Base-by-base conservation (phyloP, 2,888 invertebrate species). In the Hypselothyrea guttata region DNA sequence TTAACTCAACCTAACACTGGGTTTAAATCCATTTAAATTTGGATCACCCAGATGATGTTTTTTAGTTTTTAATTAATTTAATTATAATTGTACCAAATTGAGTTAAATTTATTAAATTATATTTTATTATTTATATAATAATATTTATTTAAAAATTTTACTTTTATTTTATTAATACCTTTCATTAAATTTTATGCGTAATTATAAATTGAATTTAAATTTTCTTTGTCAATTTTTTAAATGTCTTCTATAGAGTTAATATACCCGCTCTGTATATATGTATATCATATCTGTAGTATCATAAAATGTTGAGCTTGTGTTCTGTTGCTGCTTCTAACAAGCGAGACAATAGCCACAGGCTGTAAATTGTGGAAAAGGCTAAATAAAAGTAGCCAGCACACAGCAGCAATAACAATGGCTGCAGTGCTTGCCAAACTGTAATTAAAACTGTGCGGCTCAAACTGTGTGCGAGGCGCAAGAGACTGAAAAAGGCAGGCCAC, bases 341-440 rank as follows among this genome's bases (percentile, higher is more conserved):
- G 81, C 73, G 59, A 81, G 84, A 81, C 79, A 81, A 81, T 81
- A 54, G 77, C 84, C 77, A 66, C 66, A 57, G 73, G 77, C 79
- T 75, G 78, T 64, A 71, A 71, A 65, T 69, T 79, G 68, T 71
- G 46, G 56, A 51, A 69, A 55, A 59, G 68, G 56, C 68, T 57
- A 65, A 71, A 68, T 55, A 71, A 71, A 71, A 71, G 68, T 71
- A 63, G 71, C 71, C 48, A 49, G 42, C 53, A 38, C 51, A 45
- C 56, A 48, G 38, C 48, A 1, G 40, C 12, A 28, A 27, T 35
- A 51, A 67, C 61, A 73, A 78, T 62, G 54, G 58, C 11, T 57
- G 65, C 34, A 34, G 16, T 66, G 53, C 22, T 16, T 13, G 2
- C 38, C 1, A 74, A 79, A 79, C 78, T 79, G 78, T 79, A 83